These are phyloP conservation scores for Holothuria scabra DNA, from an alignment of 53 echinoderm and acorn worm species.

Conservation along the genomic window DNA sequence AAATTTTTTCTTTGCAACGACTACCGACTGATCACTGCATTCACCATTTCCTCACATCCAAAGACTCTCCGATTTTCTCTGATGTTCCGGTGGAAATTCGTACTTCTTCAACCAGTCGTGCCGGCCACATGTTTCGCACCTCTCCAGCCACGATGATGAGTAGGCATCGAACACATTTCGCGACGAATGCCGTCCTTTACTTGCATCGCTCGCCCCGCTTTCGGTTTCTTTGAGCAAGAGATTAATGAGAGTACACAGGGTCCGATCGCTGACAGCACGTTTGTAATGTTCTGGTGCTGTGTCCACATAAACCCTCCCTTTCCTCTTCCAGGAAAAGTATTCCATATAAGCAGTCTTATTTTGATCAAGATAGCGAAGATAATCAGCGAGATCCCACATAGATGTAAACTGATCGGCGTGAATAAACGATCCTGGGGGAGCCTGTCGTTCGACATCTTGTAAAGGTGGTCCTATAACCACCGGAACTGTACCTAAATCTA, in stretches of 20 bases:
- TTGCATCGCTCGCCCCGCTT: not conserved
- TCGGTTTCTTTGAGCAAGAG: not conserved
- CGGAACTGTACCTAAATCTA: slow-evolving; percentile 3
- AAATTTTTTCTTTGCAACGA: too few species aligned
- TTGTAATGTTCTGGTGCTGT: slow-evolving; percentile 13
- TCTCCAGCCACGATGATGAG: not conserved
- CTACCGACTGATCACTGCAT: too few species aligned
- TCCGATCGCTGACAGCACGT: not conserved
- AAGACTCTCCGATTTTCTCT: not conserved
- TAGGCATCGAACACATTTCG: not conserved
- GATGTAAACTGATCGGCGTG: slow-evolving; percentile 23
- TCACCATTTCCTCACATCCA: not conserved
- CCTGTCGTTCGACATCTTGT: not conserved
- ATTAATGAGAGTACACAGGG: not conserved
- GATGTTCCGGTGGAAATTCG: slow-evolving; percentile 22
- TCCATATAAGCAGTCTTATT: slow-evolving; percentile 12
- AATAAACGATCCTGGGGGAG: slow-evolving; percentile 26
- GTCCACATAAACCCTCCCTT: not conserved
- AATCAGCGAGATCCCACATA: slow-evolving; percentile 7
- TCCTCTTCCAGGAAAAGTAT: slow-evolving; percentile 39
- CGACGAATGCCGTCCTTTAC: not conserved
- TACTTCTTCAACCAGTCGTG: slow-evolving; percentile 19
- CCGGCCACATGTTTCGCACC: slow-evolving; percentile 6
- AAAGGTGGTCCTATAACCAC: slow-evolving; percentile 18
- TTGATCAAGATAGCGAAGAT: slow-evolving; percentile 5